These are phyloP conservation scores for Agrilus planipennis DNA, from an alignment of 1,140 invertebrate genomes.

Conservation along the genomic window DNA sequence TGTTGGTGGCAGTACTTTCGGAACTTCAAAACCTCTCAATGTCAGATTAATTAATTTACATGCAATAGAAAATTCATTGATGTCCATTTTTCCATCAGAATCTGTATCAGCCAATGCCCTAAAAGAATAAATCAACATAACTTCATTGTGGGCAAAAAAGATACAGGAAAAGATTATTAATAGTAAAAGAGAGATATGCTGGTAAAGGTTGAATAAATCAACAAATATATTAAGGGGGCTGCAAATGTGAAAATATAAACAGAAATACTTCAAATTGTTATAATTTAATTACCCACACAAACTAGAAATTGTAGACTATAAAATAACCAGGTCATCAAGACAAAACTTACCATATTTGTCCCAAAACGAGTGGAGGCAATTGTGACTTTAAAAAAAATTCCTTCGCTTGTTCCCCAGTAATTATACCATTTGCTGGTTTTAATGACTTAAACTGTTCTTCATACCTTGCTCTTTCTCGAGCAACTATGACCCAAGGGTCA, in stretches of 20 bases:
- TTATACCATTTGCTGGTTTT: conserved; percentile 74
- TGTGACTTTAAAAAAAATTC: conserved; percentile 87
- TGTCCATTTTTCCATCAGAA: conserved; percentile 92
- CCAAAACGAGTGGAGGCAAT: conserved; percentile 73
- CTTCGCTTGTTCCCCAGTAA: conserved; percentile 91
- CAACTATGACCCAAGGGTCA: conserved; percentile 81
- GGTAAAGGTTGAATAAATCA: no score
- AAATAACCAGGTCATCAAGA: no score
- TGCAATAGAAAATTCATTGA: conserved; percentile 94
- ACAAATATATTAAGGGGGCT: no score
- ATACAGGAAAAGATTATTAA: no score
- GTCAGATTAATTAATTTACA: conserved; percentile 95
- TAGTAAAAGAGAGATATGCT: no score
- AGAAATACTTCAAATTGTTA: no score
- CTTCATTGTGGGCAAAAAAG: no score
- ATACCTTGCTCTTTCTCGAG: conserved; percentile 77
- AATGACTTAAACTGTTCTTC: conserved; percentile 83
- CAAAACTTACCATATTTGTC: conserved; percentile 79
- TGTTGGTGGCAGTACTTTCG: conserved; percentile 67
- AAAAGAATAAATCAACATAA: conserved; percentile 18
- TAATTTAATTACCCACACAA: no score
- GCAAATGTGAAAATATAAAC: no score
- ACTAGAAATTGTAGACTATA: no score
- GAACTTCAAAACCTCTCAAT: conserved; percentile 81
- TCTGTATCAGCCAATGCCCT: conserved; percentile 91